These are phyloP conservation scores for Physocephala rufipes DNA, from an alignment of 2,888 invertebrate species.

Conservation along the genomic window DNA sequence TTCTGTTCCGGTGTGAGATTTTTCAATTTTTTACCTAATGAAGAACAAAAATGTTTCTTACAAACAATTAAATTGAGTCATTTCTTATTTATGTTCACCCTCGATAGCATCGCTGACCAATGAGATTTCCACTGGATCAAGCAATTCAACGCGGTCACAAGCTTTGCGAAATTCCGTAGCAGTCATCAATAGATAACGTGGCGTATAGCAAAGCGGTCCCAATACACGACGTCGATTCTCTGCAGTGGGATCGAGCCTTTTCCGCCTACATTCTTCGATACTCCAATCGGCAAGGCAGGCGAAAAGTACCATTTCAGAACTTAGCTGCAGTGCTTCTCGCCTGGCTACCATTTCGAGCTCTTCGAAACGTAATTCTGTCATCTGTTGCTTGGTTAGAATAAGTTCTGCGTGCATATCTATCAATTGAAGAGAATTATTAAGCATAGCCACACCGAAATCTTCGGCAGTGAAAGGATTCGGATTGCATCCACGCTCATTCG, in stretches of 20 bases:
- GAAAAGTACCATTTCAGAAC: conserved; percentile 62
- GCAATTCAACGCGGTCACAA: conserved; percentile 62
- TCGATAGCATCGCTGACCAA: conserved; percentile 61
- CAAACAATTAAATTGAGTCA: not conserved
- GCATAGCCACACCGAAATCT: conserved; percentile 62
- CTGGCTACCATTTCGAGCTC: conserved; percentile 65
- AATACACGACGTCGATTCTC: conserved; percentile 64
- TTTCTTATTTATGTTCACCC: conserved; percentile 45
- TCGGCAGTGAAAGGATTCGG: conserved; percentile 64
- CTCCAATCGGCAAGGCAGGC: conserved; percentile 65
- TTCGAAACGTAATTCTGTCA: conserved; percentile 62
- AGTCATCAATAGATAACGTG: conserved; percentile 61
- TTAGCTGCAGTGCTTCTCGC: conserved; percentile 62
- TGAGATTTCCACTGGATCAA: conserved; percentile 60
- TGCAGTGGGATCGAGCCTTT: conserved; percentile 58
- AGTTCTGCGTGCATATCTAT: conserved; percentile 66
- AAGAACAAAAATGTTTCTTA: not conserved
- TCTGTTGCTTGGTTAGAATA: conserved; percentile 58
- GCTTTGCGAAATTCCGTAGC: conserved; percentile 59
- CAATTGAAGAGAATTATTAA: conserved; percentile 64
- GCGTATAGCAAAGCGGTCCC: conserved; percentile 63
- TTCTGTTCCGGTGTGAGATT: conserved; percentile 63
- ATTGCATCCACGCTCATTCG: conserved; percentile 50
- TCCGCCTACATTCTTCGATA: conserved; percentile 62
- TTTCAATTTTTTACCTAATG: conserved; percentile 59